Base-by-base conservation (phyloP, 2,888 invertebrate species). In the Anorthoa munda region DNA sequence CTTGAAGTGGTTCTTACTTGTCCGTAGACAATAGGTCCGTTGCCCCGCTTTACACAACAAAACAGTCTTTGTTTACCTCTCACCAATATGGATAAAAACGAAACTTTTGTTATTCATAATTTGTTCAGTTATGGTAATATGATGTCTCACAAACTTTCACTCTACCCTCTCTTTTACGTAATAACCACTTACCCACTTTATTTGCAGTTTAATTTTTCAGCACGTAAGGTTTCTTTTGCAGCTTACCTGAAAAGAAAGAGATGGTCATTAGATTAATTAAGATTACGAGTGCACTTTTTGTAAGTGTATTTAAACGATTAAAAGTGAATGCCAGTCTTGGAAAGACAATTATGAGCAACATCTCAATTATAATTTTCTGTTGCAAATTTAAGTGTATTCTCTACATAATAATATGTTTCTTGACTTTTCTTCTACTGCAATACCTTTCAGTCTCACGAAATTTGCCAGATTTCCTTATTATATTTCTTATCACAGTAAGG, bases 171-270 rank as follows among this genome's bases (percentile, higher is more conserved):
- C 64, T 56, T 79, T 84, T 82, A 86, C 65, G 60, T 86, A 88
- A 86, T 56, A 72, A 50, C 61, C 60, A 83, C 72, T 73, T 65
- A 63, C 56, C 58, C 31, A 15, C 17, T n/a, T 17, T 18, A 80
- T 18, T 59, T 75, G 59, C 55, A 51, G 50, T 69, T 63, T 61
- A 82, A 73, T 46, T 0, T 1, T 18, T 11, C 9, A n/a, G 0
- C 0, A 0, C 0, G 51, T 77, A 79, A 75, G 48, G 68, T 69
- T 68, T 12, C 11, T 15, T 81, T 75, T 77, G 12, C 23, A 5
- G 12, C 46, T 86, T 87, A 87, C 87, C 87, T 87, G 87, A 73
- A 86, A 85, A 83, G 72, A 83, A 85, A 85, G 71, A 88, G 66
- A 80, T 56, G 69, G 72, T 79, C 59, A 82, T 86, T 81, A 86